phyloP scores from a whole-genome alignment of 2,113 vertebrate species.

The Carassius gibelio region DNA sequence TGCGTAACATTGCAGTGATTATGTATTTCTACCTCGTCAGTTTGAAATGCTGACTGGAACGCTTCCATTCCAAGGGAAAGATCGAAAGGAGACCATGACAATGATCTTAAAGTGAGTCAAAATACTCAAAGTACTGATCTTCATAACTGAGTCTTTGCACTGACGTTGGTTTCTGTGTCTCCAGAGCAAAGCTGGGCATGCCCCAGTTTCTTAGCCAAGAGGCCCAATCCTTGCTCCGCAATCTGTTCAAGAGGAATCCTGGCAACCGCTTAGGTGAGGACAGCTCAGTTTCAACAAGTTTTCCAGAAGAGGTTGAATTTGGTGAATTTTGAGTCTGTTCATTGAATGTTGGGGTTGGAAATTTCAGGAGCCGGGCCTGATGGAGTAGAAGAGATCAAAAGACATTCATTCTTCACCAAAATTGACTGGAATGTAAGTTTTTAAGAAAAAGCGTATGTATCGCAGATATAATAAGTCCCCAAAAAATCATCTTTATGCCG shows the following conservation, averaged over 20 bases:
- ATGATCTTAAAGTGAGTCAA: slow-evolving; percentile 98
- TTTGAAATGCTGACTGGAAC: slow-evolving; percentile 99
- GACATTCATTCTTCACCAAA: slow-evolving; percentile 84
- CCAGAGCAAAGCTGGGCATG: slow-evolving; percentile 97
- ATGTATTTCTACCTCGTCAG: slow-evolving; percentile 69
- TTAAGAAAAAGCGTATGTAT: neutral
- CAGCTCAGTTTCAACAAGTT: neutral
- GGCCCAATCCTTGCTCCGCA: slow-evolving; percentile 93
- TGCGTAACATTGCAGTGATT: neutral
- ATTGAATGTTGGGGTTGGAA: neutral
- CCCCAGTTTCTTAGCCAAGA: slow-evolving; percentile 93
- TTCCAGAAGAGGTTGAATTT: neutral
- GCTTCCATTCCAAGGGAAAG: slow-evolving; percentile 97
- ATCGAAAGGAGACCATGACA: slow-evolving; percentile 99
- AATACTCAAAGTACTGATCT: neutral
- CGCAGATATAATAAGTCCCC: neutral
- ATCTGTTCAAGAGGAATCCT: slow-evolving; percentile 97
- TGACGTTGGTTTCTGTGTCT: neutral
- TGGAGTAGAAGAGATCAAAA: slow-evolving; percentile 90
- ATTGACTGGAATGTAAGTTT: slow-evolving; percentile 90
- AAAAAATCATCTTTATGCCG: neutral
- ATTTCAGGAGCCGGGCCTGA: slow-evolving; percentile 84
- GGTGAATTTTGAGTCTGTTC: neutral
- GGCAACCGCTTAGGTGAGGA: slow-evolving; percentile 90
- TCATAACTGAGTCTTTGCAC: neutral